Conservation (phyloP, 2,113 vertebrate genomes). For the Ibidorhyncha struthersii region DNA sequence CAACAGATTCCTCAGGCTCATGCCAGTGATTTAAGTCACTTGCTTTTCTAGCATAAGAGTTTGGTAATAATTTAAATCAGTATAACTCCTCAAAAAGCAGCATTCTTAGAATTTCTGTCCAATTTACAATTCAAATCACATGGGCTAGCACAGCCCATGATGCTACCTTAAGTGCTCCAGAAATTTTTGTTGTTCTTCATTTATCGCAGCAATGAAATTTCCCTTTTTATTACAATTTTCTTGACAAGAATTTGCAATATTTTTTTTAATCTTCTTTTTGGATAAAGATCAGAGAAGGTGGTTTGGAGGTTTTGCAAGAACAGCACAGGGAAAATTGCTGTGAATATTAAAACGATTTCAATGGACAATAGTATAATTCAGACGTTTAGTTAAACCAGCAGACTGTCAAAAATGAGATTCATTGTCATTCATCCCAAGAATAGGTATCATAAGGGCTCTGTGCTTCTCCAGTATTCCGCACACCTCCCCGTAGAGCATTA, state of each 20-base stretch:
- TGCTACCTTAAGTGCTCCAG: slow-evolving; percentile 16
- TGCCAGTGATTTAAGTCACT: slow-evolving; percentile 1
- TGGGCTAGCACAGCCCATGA: background rate
- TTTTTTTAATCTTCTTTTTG: slow-evolving; percentile 23
- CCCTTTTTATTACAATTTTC: slow-evolving; percentile 7
- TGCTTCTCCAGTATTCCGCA: background rate
- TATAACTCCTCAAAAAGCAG: slow-evolving; percentile 2
- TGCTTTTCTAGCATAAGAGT: background rate
- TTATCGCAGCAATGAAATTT: background rate
- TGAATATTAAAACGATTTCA: slow-evolving; percentile 44
- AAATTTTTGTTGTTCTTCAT: slow-evolving; percentile 16
- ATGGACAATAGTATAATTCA: slow-evolving; percentile 40
- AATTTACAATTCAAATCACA: slow-evolving; percentile 63
- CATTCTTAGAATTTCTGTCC: slow-evolving; percentile 18
- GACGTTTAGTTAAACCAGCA: slow-evolving; percentile 59
- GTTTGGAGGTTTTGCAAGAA: slow-evolving; percentile 31
- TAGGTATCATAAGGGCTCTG: background rate
- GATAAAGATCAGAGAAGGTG: slow-evolving; percentile 35
- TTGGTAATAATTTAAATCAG: slow-evolving; percentile 60
- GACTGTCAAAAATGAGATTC: slow-evolving; percentile 47
- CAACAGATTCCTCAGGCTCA: slow-evolving; percentile 33
- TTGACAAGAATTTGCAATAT: slow-evolving; percentile 12
- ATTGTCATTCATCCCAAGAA: slow-evolving; percentile 37
- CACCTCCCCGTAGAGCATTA: background rate
- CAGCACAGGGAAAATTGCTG: slow-evolving; percentile 17